A percentile compares a stretch with the other conserved stretches of the same genome.
Evolutionary conservation across 2,113 vertebrate species (phyloP).

Genomic region (Panthera uncia): DNA sequence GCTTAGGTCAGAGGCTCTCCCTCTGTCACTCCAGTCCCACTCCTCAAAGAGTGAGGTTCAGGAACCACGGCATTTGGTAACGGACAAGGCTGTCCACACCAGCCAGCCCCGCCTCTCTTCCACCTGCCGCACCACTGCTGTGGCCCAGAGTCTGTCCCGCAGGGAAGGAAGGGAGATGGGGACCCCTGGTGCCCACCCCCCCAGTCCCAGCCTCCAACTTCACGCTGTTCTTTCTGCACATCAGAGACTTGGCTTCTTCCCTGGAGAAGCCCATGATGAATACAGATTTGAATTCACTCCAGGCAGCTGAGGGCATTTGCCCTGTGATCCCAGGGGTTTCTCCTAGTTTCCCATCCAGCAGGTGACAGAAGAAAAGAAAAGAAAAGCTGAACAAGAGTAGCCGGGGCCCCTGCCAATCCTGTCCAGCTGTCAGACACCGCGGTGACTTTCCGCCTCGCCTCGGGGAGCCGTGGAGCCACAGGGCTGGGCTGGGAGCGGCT

Average conservation of each 20-base stretch:
- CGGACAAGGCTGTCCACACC: accelerated
- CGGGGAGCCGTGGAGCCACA: background rate
- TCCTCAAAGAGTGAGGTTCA: background rate
- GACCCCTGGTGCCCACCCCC: accelerated
- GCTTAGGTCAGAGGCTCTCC: accelerated
- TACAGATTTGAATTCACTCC: too few relatives aligned
- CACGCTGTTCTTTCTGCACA: accelerated
- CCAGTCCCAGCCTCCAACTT: accelerated
- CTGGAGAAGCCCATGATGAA: accelerated
- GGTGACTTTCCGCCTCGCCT: accelerated
- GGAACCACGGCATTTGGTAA: accelerated
- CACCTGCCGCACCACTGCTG: accelerated
- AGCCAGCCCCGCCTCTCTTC: accelerated
- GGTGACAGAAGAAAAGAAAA: background rate
- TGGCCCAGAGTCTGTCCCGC: accelerated
- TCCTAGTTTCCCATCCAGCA: background rate
- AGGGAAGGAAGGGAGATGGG: background rate
- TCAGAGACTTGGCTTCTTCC: too few relatives aligned
- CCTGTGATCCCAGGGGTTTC: background rate
- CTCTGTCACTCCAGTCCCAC: accelerated
- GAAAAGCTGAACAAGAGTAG: background rate
- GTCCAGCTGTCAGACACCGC: background rate
- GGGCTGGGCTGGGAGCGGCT: background rate
- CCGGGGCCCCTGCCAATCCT: accelerated
- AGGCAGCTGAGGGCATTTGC: accelerated